These are phyloP conservation scores for Globicephala melas DNA, from an alignment of 2,113 vertebrate genomes.

Conservation along the genomic window DNA sequence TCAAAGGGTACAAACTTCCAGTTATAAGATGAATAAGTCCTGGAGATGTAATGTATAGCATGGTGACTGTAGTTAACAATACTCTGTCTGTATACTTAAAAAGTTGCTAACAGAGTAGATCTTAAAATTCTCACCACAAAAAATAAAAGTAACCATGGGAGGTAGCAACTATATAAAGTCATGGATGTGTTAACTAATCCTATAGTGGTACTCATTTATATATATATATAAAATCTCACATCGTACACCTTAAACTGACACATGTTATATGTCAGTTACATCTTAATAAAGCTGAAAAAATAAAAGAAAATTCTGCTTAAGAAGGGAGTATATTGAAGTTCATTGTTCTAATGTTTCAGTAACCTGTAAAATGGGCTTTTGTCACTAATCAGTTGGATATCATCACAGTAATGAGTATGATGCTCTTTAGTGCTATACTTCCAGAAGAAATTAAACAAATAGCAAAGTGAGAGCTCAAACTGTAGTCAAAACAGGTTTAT, in stretches of 20 bases:
- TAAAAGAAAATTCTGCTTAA: background rate
- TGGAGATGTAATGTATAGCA: background rate
- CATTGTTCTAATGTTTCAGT: background rate
- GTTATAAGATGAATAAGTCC: background rate
- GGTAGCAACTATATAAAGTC: background rate
- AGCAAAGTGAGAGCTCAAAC: background rate
- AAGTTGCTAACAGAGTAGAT: background rate
- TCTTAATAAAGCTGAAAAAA: background rate
- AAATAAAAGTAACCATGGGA: background rate
- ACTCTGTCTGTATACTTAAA: background rate
- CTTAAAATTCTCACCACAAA: background rate
- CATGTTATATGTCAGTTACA: background rate
- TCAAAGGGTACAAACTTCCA: background rate
- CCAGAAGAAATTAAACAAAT: background rate
- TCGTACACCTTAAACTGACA: background rate
- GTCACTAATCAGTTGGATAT: background rate
- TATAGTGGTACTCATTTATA: background rate
- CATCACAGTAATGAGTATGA: background rate
- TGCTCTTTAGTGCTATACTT: background rate
- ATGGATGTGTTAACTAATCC: background rate
- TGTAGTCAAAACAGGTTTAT: slow-evolving; percentile 12
- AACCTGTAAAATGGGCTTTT: slow-evolving; percentile 8
- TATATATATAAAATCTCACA: background rate
- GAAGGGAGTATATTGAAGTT: background rate
- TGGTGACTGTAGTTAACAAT: background rate